These are phyloP conservation scores for Cylloceria caligata DNA, from an alignment of 2,888 invertebrate species.

Conservation along the genomic window DNA sequence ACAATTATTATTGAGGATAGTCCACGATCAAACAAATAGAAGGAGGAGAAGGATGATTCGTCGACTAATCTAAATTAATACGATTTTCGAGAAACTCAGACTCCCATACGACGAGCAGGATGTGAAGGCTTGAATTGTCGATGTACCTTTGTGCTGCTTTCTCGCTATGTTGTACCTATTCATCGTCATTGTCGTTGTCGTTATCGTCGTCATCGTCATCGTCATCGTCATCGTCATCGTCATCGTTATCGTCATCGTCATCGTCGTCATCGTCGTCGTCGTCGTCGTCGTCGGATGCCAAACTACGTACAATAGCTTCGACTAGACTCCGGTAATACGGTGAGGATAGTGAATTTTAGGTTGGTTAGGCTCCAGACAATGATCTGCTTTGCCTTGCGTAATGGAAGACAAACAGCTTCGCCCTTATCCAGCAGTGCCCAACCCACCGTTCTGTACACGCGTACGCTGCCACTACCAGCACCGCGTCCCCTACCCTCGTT, in stretches of 20 bases:
- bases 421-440: conserved; percentile 73
- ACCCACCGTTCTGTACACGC: conserved; percentile 58
- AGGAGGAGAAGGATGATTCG: conserved; percentile 43
- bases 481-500: too few species aligned
- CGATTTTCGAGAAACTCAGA: conserved; percentile 69
- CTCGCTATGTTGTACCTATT: conserved; percentile 31
- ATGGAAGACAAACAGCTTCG: conserved; percentile 80
- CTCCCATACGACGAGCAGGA: conserved; percentile 56
- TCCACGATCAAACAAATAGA: conserved; percentile 7
- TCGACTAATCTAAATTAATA: conserved; percentile 70
- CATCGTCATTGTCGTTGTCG: conserved; percentile 1
- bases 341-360: conserved; percentile 77
- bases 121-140: conserved; percentile 53
- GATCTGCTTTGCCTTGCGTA: conserved; percentile 80
- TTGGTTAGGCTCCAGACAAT: conserved; percentile 79
- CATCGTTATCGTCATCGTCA: conserved; percentile 31
- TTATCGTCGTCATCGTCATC: too few species aligned
- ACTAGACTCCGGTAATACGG: conserved; percentile 74
- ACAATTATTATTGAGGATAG: conserved; percentile 27
- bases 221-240: too few species aligned
- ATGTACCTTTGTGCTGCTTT: conserved; percentile 55
- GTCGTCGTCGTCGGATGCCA: too few species aligned
- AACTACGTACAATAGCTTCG: conserved; percentile 72
- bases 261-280: conserved; percentile 44
- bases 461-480: conserved; percentile 43